Evolutionary conservation across 2,888 invertebrate genomes (phyloP), one percentile per base, ranked within the genome.

Genomic region (Maniola hyperantus): DNA sequence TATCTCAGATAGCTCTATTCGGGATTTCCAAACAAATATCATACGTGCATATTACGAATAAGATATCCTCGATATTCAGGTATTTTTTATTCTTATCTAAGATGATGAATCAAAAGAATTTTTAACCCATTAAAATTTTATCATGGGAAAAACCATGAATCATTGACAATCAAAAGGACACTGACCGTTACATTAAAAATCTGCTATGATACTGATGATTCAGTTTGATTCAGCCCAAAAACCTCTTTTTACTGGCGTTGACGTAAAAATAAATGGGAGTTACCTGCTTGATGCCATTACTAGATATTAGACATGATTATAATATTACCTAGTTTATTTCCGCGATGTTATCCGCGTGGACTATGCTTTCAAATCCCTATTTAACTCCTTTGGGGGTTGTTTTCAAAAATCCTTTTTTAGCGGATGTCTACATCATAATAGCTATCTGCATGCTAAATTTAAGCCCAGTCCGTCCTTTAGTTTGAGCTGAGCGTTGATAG

Each of bases 111-210:
- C 39, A 11, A 55, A 39, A 39, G 36, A 39, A 55, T 55, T 39
- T 55, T 55, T 13, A 55, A 55, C 55, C 55, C 39, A 55, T 39
- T 55, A 55, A 55, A 55, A 1, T 18, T 55, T 55, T 39, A 39
- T 18, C 39, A 20, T 39, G 36, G 39, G 55, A 6, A 39, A 39
- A 39, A 55, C 39, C 39, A 36, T 55, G 55, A 55, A 39, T 55
- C 55, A 55, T 36, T 11, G 5, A 15, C 39, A 7, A 2, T 8
- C 8, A 4, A 39, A 55, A 55, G 55, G 55, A 55, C 39, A 55
- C 15, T 34, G 55, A 55, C 55, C 10, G 39, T 39, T 55, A 55
- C 55, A 55, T 55, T 20, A 39, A 55, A 54, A 55, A 39, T 18
- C n/a, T n/a, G n/a, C n/a, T 18, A 11, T 11, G 6, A 18, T 8